Percentiles rank a stretch among this genome's conserved stretches.
phyloP scores from a whole-genome alignment of 2,797 vertebrate genomes.

The Holocentrus rufus region DNA sequence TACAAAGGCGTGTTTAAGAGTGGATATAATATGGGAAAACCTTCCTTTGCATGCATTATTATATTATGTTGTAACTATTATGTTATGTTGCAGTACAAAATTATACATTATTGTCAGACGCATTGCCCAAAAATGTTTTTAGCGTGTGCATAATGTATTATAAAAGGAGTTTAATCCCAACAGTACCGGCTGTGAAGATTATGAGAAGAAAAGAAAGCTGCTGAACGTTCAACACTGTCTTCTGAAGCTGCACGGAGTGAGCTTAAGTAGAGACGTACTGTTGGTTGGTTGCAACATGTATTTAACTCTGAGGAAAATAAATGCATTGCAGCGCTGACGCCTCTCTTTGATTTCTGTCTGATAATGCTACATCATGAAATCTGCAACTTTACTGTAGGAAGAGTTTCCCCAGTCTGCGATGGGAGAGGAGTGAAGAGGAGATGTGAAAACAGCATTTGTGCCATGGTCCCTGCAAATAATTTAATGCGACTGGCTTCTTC shows the following conservation, averaged over 20 bases:
- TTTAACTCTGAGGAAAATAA: not conserved
- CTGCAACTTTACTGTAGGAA: slow-evolving; percentile 9
- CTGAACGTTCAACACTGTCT: slow-evolving; percentile 26
- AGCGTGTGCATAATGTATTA: not conserved
- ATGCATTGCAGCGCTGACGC: slow-evolving; percentile 7
- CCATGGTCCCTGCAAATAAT: too few species aligned
- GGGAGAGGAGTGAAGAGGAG: not conserved
- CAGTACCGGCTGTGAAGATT: slow-evolving; percentile 31
- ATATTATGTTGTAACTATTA: not conserved
- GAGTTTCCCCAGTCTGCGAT: slow-evolving; percentile 43
- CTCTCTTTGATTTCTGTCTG: slow-evolving; percentile 36
- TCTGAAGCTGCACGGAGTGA: slow-evolving; percentile 47
- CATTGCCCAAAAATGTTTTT: too few species aligned
- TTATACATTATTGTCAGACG: not conserved
- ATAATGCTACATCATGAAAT: slow-evolving; percentile 27
- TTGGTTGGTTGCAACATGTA: too few species aligned
- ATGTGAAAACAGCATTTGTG: not conserved
- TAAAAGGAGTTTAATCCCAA: slow-evolving; percentile 12
- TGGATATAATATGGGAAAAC: not conserved
- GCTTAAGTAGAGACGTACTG: too few species aligned
- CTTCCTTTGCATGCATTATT: not conserved
- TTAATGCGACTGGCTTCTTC: too few species aligned
- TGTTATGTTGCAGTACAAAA: not conserved
- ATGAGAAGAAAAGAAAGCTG: slow-evolving; percentile 41
- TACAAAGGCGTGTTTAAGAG: not conserved